Base-by-base conservation (phyloP, 2,113 vertebrate genomes). In the Lucifuga dentata region DNA sequence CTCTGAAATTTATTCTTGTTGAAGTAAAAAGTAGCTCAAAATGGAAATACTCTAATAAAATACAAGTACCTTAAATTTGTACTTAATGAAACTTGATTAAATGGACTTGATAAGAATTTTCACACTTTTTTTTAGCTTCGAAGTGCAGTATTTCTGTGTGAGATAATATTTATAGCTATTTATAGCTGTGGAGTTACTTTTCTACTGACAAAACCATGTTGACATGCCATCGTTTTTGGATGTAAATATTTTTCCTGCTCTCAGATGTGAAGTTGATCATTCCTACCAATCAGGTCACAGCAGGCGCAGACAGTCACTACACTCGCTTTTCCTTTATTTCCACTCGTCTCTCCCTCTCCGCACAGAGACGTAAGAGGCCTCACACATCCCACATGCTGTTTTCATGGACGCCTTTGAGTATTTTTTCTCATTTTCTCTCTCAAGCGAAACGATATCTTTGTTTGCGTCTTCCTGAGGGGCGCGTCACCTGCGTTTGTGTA, bases 401-500 rank as follows among this genome's bases (percentile, higher is more conserved):
- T 80, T 78, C 46, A 56, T 51, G 24, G 61, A 72, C n/a, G n/a
- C 76, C 68, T 61, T 45, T 5, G 23, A 21, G 45, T 72, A 41
- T 58, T 64, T 64, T n/a, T 2, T 2, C 50, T 72, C 48, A 7
- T 40, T 41, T 51, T 46, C 13, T 12, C 45, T 76, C 55, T 64
- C 64, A 45, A 59, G 72, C 24, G 50, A 59, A 56, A 53, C 44
- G 51, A 51, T 56, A 49, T 84, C 75, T 78, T 73, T 83, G 81
- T 85, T 78, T 83, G 58, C 43, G 48, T 84, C 75, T 40, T 71
- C 76, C 81, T 33, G 7, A 7, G 75, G 85, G 81, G 87, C 73
- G 57, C 68, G 72, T 88, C 86, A 82, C 83, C 79, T 80, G 70
- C 66, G 52, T 85, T 66, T 81, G 82, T 73, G 13, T 49, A 73